These are phyloP conservation scores for Homalodisca vitripennis DNA, from an alignment of 1,140 invertebrate genomes.

Conservation along the genomic window DNA sequence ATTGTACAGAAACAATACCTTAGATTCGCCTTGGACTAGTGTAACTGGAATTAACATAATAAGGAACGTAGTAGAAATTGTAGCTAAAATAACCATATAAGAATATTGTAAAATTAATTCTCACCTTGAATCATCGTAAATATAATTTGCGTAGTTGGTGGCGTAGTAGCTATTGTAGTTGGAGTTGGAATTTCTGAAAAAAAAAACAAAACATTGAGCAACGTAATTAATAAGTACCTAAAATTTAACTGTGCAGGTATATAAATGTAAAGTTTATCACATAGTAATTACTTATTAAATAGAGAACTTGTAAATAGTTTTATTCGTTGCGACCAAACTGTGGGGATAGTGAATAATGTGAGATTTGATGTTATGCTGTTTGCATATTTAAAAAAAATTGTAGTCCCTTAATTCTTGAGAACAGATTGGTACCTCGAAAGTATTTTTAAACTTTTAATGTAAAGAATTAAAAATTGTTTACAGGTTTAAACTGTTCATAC, in stretches of 20 bases:
- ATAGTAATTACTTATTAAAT: neutral
- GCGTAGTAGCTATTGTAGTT: constrained; percentile 41
- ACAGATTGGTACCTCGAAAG: no score
- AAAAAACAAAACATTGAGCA: constrained; percentile 20
- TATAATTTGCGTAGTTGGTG: constrained; percentile 34
- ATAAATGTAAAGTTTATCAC: neutral
- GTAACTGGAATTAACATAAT: no score
- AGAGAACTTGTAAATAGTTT: neutral
- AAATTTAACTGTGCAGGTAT: neutral
- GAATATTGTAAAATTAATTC: neutral
- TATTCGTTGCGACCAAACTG: neutral
- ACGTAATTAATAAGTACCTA: neutral
- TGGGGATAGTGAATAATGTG: neutral
- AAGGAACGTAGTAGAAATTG: no score
- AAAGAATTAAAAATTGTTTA: no score
- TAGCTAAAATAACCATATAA: no score
- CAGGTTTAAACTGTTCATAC: no score
- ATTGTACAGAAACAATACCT: neutral
- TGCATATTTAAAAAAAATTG: neutral
- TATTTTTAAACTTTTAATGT: no score
- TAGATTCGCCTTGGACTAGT: neutral
- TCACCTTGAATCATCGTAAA: constrained; percentile 1
- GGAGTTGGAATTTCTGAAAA: constrained; percentile 44
- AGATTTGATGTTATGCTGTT: neutral
- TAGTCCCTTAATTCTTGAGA: no score